Base-by-base conservation (phyloP, 2,113 vertebrate species). In the Anhinga rufa region DNA sequence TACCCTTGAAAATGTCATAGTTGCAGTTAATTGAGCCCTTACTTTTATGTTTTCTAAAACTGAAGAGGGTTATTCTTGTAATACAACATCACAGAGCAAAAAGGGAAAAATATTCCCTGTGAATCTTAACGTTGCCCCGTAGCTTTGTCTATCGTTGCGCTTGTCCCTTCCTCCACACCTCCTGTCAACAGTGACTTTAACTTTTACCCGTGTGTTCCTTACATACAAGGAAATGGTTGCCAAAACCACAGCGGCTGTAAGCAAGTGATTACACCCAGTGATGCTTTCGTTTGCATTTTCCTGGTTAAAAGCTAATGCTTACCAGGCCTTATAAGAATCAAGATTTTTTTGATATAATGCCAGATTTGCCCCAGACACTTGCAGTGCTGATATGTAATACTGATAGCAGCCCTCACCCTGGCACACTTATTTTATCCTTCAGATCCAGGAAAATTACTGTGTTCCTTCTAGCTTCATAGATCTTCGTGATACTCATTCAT, bases 221-320 rank as follows among this genome's bases (percentile, higher is more conserved):
- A 4, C 71, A 86, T 60, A 82, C 40, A 52, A 94, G 94, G 96
- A 96, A 97, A 96, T 87, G 91, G 89, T 92, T 96, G 77, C 90
- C 36, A 79, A 96, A 97, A 95, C 92, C 96, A 90, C 92, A 91
- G 68, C 6, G 32, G 40, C 88, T 93, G 88, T 80, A 79, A 90
- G 86, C 24, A 6, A 91, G 58, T 65, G 82, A 93, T 95, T 95
- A 65, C 86, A 87, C 34, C 36, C 51, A 46, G 4, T 60, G 88
- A 44, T 86, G 90, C 82, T 94, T 79, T 94, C 13, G 4, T 86
- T 79, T 84, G 64, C 29, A 2, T 93, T 97, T 93, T 82, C 90
- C 79, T 93, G 42, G 69, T 54, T 88, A 42, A 80, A 92, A 92
- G 46, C 75, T 76, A 34, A n/a, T 57, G 83, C 34, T 86, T 94